Conservation (phyloP, 2,113 vertebrate species). For the Equus quagga region DNA sequence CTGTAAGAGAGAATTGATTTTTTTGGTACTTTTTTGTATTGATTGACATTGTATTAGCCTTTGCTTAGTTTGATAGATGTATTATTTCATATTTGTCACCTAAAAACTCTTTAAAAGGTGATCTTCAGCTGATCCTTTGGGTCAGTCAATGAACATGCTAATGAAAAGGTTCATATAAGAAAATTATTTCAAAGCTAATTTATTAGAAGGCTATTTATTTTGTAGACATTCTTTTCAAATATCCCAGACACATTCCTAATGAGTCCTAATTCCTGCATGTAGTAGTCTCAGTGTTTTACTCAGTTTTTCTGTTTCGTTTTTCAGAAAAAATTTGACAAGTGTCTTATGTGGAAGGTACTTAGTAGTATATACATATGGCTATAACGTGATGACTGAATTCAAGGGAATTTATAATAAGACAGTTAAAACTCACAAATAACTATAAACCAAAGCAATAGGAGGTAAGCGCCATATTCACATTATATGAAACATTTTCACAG, state of each 20-base stretch:
- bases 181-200: neutral
- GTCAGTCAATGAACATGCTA: neutral
- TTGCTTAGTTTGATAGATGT: neutral
- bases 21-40: neutral
- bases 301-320: too few species aligned
- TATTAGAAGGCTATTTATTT: neutral
- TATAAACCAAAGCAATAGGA: neutral
- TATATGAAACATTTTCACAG: neutral
- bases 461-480: neutral
- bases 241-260: neutral
- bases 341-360: neutral
- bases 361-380: neutral
- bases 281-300: neutral
- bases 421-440: neutral
- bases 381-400: neutral
- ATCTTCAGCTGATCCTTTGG: neutral
- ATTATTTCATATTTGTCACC: neutral
- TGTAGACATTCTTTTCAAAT: constrained; percentile 21
- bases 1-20: neutral
- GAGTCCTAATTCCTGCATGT: neutral
- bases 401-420: neutral
- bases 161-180: neutral
- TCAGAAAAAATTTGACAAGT: neutral
- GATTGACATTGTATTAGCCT: neutral
- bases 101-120: neutral